Evolutionary conservation across 2,797 vertebrate genomes (phyloP), one percentile per base, ranked within the genome.

Genomic region (Enteromius mattozi): DNA sequence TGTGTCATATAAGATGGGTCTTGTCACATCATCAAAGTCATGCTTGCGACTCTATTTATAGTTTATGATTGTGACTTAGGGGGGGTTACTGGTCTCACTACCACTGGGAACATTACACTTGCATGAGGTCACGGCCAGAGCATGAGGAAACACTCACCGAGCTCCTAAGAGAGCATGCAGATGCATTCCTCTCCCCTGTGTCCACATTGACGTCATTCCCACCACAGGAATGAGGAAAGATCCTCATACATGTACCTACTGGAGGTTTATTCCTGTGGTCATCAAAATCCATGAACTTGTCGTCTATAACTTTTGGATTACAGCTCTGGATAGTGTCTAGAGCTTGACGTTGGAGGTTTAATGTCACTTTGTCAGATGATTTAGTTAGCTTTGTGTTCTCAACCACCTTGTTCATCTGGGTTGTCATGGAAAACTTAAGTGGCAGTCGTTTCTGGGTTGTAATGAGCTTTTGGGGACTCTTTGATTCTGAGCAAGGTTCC

Each of bases 1-100:
- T 80, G 68, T 84, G 65, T 86, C 77, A 88, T 87, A 80, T 71
- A 90, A 47, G 77, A 89, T 35, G 1, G 63, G 84, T 87, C 78
- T 85, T 59, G 82, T 80, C 84, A 6, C 80, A 90, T 86, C 78
- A 78, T 83, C 42, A 68, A 76, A 87, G 83, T 72, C 86, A 91
- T 90, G 89, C 92, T 92, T 94, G 80, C 89, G 88, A 88, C 75
- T 63, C 94, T 96, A 97, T 95, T 95, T 96, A 96, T 97, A 97
- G 84, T 81, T 79, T 17, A 45, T 82, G 63, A 90, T 88, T 92
- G 79, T 81, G 80, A 63, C 42, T 51, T 5, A 85, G 87, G 88
- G 86, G 90, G 88, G 90, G 89, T 92, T 92, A 91, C 89, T 92
- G 91, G 91, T 87, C 90, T 86, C 81, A 87, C 89, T 86, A 89